Evolutionary conservation across 2,888 invertebrate species (phyloP).

Genomic region (Myopa tessellatipennis): DNA sequence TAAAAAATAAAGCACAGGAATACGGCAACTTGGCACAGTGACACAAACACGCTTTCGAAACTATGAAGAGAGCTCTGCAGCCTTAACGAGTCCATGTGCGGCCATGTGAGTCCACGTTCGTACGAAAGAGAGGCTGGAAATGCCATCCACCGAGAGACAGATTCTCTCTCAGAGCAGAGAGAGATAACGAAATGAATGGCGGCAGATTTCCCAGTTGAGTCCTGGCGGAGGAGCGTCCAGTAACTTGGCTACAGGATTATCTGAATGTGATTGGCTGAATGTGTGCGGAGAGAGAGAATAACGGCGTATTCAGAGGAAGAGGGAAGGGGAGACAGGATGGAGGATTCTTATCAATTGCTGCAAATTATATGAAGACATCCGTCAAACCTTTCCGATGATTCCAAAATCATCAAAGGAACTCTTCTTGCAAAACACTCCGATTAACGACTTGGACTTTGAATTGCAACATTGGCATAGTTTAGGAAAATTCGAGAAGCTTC

Average conservation of each 20-base stretch:
- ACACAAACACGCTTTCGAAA: slow-evolving; percentile 45
- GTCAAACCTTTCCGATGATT: neutral
- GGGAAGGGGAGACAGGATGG: neutral
- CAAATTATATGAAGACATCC: neutral
- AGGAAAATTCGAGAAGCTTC: too few relatives aligned
- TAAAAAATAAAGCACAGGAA: neutral
- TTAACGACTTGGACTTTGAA: too few relatives aligned
- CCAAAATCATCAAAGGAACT: neutral
- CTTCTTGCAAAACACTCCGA: too few relatives aligned
- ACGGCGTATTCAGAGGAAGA: neutral
- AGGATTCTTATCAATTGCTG: slow-evolving; percentile 20
- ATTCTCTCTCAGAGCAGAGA: neutral
- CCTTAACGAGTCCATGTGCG: neutral
- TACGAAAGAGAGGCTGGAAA: too few relatives aligned
- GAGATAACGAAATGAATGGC: neutral
- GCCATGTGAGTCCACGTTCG: neutral
- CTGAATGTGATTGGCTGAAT: slow-evolving; percentile 40
- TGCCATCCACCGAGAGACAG: neutral
- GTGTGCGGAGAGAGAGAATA: slow-evolving; percentile 14
- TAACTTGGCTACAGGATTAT: slow-evolving; percentile 48
- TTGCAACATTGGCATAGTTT: too few relatives aligned
- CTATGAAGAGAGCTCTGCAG: neutral
- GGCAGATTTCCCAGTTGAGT: slow-evolving; percentile 24
- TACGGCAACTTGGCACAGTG: slow-evolving; percentile 51
- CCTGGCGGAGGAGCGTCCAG: slow-evolving; percentile 25